phyloP scores from a whole-genome alignment of 2,888 invertebrate species.

The Ophonus ardosiacus region DNA sequence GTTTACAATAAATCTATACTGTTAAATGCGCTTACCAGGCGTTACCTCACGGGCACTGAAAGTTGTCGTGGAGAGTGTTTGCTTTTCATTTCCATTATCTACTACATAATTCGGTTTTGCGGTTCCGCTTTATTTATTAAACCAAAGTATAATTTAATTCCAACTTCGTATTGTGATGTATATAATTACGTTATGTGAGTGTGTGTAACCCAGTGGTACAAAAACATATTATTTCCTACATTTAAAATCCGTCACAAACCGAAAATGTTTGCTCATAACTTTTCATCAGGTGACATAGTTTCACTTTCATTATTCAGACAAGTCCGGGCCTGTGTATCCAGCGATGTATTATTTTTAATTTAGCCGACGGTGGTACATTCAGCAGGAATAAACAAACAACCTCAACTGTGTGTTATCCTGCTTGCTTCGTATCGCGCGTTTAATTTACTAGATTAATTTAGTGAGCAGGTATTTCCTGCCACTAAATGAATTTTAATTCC shows the following conservation, averaged over 20 bases:
- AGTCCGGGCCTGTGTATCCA: slow-evolving; percentile 23
- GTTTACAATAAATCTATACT: no score
- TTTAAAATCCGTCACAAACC: background rate
- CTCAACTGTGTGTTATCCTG: background rate
- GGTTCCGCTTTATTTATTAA: no score
- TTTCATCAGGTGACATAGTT: background rate
- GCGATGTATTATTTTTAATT: slow-evolving; percentile 46
- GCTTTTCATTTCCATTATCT: no score
- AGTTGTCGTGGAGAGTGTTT: no score
- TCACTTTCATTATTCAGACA: background rate
- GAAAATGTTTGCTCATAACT: background rate
- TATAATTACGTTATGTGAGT: background rate
- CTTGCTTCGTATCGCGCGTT: slow-evolving; percentile 21
- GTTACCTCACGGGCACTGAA: no score
- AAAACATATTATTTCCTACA: background rate
- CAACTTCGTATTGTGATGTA: background rate
- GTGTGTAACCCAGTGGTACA: background rate
- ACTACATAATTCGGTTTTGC: no score
- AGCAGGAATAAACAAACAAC: slow-evolving; percentile 34
- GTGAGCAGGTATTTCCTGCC: slow-evolving; percentile 45
- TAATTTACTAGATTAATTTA: slow-evolving; percentile 54
- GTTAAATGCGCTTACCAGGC: no score
- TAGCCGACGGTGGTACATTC: slow-evolving; percentile 8
- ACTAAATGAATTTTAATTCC: slow-evolving; percentile 54
- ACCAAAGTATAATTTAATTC: no score